phyloP scores from a whole-genome alignment of 2,797 vertebrate species.

The Alcedo atthis region DNA sequence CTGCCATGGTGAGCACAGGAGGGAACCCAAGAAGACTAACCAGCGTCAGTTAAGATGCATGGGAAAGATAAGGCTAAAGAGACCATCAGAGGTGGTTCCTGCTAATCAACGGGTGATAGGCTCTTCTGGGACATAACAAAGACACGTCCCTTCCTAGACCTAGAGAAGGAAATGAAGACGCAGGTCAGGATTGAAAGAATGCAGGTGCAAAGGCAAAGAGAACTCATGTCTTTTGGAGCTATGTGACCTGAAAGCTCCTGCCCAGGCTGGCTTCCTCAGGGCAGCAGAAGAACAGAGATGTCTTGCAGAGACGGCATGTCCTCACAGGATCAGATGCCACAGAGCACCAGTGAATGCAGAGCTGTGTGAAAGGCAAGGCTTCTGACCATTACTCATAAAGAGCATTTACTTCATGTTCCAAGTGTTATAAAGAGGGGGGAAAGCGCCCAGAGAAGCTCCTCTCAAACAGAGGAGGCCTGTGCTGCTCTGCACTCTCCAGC shows the following conservation, averaged over 20 bases:
- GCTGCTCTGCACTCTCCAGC: rapidly evolving
- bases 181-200: not conserved
- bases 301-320: not conserved
- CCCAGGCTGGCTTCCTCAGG: rapidly evolving
- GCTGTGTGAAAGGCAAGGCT: not conserved
- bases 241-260: not conserved
- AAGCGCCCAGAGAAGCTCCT: not conserved
- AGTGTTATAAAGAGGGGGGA: not conserved
- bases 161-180: not conserved
- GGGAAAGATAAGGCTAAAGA: conserved; percentile 37
- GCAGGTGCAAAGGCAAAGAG: not conserved
- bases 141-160: not conserved
- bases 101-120: not conserved
- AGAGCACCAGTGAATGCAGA: not conserved
- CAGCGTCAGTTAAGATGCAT: conserved; percentile 43
- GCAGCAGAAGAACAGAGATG: not conserved
- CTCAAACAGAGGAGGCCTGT: not conserved
- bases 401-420: not conserved
- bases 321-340: not conserved
- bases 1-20: not conserved
- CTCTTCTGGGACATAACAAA: not conserved
- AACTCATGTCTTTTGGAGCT: not conserved
- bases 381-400: not conserved
- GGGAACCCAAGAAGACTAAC: not conserved
- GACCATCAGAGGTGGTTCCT: not conserved